Evolutionary conservation across 2,113 vertebrate genomes (phyloP).

Genomic region (Pterophyllum scalare): DNA sequence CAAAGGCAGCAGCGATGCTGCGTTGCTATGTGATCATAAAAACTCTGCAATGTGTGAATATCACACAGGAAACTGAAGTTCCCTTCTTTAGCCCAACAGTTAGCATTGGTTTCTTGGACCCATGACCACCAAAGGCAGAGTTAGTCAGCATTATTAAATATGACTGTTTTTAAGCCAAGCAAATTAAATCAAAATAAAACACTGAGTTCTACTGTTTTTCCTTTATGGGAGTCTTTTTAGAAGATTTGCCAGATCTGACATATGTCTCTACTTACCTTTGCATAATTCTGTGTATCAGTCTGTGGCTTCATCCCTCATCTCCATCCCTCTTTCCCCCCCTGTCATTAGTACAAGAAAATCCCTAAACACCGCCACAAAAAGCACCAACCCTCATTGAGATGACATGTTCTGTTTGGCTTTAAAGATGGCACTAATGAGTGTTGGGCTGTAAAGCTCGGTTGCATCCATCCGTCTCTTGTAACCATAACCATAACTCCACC

Average conservation of each 20-base stretch:
- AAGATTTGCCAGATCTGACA: background rate
- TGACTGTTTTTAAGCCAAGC: background rate
- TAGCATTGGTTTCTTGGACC: background rate
- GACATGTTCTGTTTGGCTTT: conserved; percentile 18
- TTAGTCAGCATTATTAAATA: background rate
- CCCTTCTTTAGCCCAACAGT: background rate
- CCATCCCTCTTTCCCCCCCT: conserved; percentile 3
- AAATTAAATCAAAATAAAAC: background rate
- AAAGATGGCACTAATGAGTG: conserved; percentile 28
- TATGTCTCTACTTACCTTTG: background rate
- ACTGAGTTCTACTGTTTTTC: background rate
- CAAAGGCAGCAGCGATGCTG: background rate
- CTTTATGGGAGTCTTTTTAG: background rate
- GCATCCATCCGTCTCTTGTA: conserved; percentile 17
- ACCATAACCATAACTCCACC: conserved; percentile 45
- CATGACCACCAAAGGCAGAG: background rate
- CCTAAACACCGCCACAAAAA: conserved; percentile 1
- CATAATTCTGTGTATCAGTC: background rate
- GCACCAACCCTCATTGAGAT: background rate
- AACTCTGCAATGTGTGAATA: background rate
- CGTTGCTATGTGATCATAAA: background rate
- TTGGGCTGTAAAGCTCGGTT: background rate
- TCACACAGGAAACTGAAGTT: conserved; percentile 2
- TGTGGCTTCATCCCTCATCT: conserved; percentile 11
- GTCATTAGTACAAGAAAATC: conserved; percentile 37